phyloP scores from a whole-genome alignment of 2,888 invertebrate genomes.

The Lithophane semibrunnea region DNA sequence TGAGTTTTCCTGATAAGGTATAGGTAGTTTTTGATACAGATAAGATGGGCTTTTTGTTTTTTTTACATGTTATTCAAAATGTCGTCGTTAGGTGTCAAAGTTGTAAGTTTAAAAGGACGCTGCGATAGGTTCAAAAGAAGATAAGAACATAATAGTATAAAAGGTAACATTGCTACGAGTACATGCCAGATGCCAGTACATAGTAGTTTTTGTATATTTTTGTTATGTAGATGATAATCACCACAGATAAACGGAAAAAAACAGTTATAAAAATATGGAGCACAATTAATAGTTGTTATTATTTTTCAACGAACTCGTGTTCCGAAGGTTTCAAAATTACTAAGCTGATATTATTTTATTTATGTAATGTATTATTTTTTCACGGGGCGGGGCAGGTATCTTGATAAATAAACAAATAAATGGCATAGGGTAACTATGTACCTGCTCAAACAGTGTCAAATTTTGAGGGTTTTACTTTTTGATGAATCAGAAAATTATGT shows the following conservation, averaged over 20 bases:
- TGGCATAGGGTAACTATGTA: neutral
- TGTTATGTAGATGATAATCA: neutral
- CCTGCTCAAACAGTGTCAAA: neutral
- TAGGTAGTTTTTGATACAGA: conserved; percentile 17
- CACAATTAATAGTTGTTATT: neutral
- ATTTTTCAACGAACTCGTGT: too few species aligned
- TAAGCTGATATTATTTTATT: neutral
- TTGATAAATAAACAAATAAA: neutral
- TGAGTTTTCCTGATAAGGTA: conserved; percentile 15
- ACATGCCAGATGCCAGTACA: neutral
- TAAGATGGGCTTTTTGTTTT: neutral
- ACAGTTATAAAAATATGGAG: neutral
- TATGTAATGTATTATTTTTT: neutral
- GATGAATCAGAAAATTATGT: neutral
- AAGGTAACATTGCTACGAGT: too few species aligned
- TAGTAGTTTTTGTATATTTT: neutral
- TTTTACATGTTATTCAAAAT: neutral
- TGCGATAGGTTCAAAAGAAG: neutral
- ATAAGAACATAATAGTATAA: neutral
- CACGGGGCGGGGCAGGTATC: neutral
- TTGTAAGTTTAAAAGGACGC: neutral
- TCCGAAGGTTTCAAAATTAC: neutral
- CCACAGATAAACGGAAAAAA: neutral
- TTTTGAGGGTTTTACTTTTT: neutral
- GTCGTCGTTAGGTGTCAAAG: neutral